Base-by-base conservation (phyloP, 2,797 vertebrate genomes). In the Gadopsis marmoratus region DNA sequence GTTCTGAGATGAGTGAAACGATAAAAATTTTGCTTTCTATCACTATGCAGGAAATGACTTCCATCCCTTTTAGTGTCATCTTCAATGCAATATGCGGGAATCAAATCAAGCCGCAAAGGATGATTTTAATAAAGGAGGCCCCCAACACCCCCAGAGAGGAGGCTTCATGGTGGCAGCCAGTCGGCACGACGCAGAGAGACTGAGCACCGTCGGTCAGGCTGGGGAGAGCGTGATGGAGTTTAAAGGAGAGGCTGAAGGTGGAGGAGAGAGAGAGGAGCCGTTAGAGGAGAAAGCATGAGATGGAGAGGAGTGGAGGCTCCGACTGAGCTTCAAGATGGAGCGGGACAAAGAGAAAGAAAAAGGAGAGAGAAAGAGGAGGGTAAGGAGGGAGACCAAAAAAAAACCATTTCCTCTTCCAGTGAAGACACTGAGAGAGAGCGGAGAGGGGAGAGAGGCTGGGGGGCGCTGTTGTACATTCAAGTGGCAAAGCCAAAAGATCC, bases 381-480 rank as follows among this genome's bases (percentile, higher is more conserved):
- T 33, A 45, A 58, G 59, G 59, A 60, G 2, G 23, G 3, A 43
- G 26, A 33, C 7, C 26, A 26, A 26, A 10, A 12, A 65, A 64
- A n/a, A 45, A 21, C 0, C 68, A 21, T 7, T 60, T 47, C 5
- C 3, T 7, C 59, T 88, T 59, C 79, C 56, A 54, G 62, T 0
- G 56, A 31, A 51, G 51, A 37, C 8, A 11, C 67, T n/a, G 43
- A 53, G 2, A 53, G 2, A 45, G 23, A 43, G 60, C 2, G 23
- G 60, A 21, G 50, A 0, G 16, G 17, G 41, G 26, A 16, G 5
- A 3, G 35, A 4, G 23, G 6, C 7, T 7, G 33, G 21, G 33
- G 51, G 51, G 33, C 7, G 45, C 0, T 10, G 72, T 62, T 74
- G 41, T 90, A 90, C 87, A 89, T 91, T 92, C 91, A 92, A 80